phyloP scores from a whole-genome alignment of 2,797 vertebrate species.

The Toxotes lorentzi region DNA sequence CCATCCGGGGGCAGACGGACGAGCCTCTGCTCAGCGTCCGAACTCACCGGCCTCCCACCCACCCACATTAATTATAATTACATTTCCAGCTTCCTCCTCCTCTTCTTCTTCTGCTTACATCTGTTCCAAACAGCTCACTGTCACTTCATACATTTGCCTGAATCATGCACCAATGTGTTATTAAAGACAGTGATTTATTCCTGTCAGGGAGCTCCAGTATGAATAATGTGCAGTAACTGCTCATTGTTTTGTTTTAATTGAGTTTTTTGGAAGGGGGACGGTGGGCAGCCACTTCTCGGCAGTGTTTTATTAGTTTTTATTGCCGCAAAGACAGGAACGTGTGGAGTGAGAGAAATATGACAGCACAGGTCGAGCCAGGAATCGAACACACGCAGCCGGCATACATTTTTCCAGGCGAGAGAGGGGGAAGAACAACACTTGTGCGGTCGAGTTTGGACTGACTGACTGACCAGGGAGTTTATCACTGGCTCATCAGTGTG shows the following conservation, averaged over 20 bases:
- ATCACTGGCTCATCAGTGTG: constrained; percentile 31
- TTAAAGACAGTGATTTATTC: constrained; percentile 54
- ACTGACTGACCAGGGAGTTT: constrained; percentile 31
- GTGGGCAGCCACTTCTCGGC: constrained; percentile 52
- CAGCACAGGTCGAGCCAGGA: constrained; percentile 52
- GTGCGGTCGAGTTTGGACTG: constrained; percentile 19
- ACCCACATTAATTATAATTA: constrained; percentile 67
- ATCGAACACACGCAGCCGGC: constrained; percentile 38
- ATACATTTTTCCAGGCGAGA: constrained; percentile 43
- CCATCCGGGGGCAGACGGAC: constrained; percentile 43
- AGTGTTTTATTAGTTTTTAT: constrained; percentile 68
- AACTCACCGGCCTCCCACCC: constrained; percentile 54
- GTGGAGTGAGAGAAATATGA: constrained; percentile 64
- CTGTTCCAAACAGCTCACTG: constrained; percentile 53
- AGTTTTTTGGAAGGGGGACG: constrained; percentile 41
- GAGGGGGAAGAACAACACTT: not conserved
- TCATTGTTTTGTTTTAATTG: constrained; percentile 68
- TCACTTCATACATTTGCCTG: constrained; percentile 66
- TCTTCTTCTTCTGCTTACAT: constrained; percentile 39
- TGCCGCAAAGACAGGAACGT: constrained; percentile 53
- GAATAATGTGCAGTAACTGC: constrained; percentile 44
- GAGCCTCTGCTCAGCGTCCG: constrained; percentile 62
- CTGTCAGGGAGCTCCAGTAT: constrained; percentile 24
- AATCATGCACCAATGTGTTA: constrained; percentile 49
- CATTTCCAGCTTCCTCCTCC: constrained; percentile 72